A percentile compares a stretch with the other conserved stretches of the same genome.
Evolutionary conservation across 2,797 vertebrate genomes (phyloP).

Genomic region (Ptychadena robeensis): DNA sequence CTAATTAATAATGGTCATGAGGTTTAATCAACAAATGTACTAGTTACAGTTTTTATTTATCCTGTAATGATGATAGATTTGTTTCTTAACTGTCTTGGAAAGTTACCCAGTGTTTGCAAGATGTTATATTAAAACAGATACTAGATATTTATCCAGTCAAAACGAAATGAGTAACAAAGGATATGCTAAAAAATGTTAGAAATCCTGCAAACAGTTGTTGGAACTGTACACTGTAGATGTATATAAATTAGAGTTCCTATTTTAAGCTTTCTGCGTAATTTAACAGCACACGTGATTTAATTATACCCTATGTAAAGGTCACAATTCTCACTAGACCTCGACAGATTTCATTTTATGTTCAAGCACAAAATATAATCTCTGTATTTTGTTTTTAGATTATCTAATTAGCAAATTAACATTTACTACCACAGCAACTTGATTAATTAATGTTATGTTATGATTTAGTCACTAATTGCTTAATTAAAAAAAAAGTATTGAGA

Average conservation of each 20-base stretch:
- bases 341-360: slow-evolving; percentile 53
- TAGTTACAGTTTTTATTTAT: not conserved
- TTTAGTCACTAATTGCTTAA: slow-evolving; percentile 55
- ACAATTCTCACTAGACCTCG: slow-evolving; percentile 48
- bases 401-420: slow-evolving; percentile 62
- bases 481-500: slow-evolving; percentile 53
- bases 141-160: not conserved
- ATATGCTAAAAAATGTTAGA: not conserved
- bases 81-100: not conserved
- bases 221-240: not conserved
- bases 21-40: not conserved
- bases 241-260: slow-evolving; percentile 5
- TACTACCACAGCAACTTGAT: slow-evolving; percentile 57
- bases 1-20: not conserved
- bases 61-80: not conserved
- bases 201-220: not conserved
- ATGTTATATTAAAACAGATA: not conserved
- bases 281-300: slow-evolving; percentile 49
- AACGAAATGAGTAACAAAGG: no score
- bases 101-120: not conserved
- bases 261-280: slow-evolving; percentile 30
- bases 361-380: slow-evolving; percentile 54
- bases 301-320: slow-evolving; percentile 56
- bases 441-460: slow-evolving; percentile 59
- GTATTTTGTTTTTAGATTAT: slow-evolving; percentile 53